A percentile compares a stretch with the other conserved stretches of the same genome.
These are phyloP conservation scores for Tichodroma muraria DNA, from an alignment of 2,113 vertebrate genomes.

Conservation along the genomic window DNA sequence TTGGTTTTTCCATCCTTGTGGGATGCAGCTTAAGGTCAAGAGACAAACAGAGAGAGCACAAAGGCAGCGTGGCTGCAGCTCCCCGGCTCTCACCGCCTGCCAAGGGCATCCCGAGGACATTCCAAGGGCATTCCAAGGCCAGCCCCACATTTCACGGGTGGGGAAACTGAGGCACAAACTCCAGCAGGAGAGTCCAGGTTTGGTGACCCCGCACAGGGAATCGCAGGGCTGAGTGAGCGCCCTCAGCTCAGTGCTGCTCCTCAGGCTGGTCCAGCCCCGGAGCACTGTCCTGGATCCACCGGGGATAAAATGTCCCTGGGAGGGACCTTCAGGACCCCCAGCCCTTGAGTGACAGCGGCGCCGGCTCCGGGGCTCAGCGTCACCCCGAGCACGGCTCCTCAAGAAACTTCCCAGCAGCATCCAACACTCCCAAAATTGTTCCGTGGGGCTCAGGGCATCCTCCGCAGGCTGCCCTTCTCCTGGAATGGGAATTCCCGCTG, in stretches of 20 bases:
- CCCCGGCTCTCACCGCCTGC: fast-evolving
- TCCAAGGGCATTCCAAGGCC: background rate
- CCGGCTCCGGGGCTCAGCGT: fast-evolving
- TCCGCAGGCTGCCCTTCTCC: background rate
- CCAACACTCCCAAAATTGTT: background rate
- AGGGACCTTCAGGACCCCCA: background rate
- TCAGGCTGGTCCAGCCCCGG: fast-evolving
- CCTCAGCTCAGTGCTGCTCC: background rate
- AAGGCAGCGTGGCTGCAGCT: background rate
- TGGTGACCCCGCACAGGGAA: no score
- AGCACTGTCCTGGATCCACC: fast-evolving
- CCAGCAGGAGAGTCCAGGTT: fast-evolving
- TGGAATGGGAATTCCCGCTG: background rate
- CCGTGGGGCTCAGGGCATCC: background rate
- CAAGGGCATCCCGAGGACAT: background rate
- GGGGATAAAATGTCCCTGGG: background rate
- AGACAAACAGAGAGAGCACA: background rate
- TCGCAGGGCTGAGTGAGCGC: fast-evolving
- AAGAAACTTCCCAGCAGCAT: background rate
- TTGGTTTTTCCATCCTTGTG: fast-evolving
- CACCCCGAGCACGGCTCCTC: fast-evolving
- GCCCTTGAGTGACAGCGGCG: fast-evolving
- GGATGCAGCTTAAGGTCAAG: background rate
- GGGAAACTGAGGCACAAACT: background rate
- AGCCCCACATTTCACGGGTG: background rate